Evolutionary conservation across 2,797 vertebrate genomes (phyloP).

Genomic region (Ciconia nigra): DNA sequence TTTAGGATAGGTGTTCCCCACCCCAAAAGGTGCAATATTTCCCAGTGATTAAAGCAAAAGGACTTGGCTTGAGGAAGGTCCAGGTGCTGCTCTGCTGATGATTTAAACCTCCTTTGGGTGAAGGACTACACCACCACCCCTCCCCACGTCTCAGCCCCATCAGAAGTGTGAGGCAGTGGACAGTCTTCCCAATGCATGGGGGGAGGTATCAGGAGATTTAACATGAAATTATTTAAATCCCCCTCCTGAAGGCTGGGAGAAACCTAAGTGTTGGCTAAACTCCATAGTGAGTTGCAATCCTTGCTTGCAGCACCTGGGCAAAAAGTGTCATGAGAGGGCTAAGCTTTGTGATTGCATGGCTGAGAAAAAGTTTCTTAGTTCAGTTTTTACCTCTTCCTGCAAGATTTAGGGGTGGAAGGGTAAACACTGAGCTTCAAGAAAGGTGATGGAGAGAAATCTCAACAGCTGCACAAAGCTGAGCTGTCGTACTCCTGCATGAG

Average conservation of each 20-base stretch:
- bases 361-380: background rate
- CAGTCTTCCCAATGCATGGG: background rate
- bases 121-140: background rate
- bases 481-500: background rate
- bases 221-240: background rate
- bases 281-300: background rate
- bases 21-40: background rate
- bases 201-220: background rate
- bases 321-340: background rate
- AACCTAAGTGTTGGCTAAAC: background rate
- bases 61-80: background rate
- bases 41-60: background rate
- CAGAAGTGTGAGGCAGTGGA: background rate
- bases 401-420: background rate
- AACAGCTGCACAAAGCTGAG: background rate
- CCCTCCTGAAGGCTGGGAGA: background rate
- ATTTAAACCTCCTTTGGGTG: background rate
- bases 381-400: background rate
- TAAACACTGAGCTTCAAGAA: background rate
- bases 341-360: background rate
- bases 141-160: background rate
- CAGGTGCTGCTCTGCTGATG: background rate
- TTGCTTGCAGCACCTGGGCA: background rate
- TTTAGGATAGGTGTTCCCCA: background rate
- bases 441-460: background rate